Evolutionary conservation across 2,797 vertebrate species (phyloP), one percentile per base, ranked within the genome.

Genomic region (Pseudochromis fuscus): DNA sequence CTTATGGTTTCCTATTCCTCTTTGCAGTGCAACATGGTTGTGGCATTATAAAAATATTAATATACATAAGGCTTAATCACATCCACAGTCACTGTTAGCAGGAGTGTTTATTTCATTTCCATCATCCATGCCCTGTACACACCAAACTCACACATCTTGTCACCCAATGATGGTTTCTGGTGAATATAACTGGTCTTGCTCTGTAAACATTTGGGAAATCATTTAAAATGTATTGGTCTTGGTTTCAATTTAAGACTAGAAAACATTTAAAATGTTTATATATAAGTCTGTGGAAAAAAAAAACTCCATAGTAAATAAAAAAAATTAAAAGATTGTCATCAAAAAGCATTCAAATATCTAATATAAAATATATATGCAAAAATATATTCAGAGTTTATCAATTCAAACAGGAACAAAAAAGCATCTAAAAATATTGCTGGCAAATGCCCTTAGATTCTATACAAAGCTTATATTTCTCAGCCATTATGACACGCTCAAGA

Each of bases 321-420:
- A 85, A 75, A 72, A 27, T 53, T 62, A 3, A 8, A 67, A 1
- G 37, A 46, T 49, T 57, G 19, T 51, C 44, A 52, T 75, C 21
- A 75, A 85, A 84, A 88, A 83, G 72, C 73, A 58, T 75, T 74
- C 7, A 63, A 27, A 73, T 81, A 13, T 78, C 76, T 85, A 85
- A n/a, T 88, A 63, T 67, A 82, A 87, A 83, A 86, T 72, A 57
- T 11, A 49, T 61, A 64, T 44, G 58, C 60, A 67, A 87, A n/a
- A 87, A 85, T 89, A 89, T 89, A 91, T 92, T 91, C 85, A 75
- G 19, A 21, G 40, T 67, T 77, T 35, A 45, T 77, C 67, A 49
- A 42, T 53, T 46, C 67, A 67, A 81, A 84, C 75, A 65, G 42
- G 52, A 79, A 75, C 9, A 70, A 67, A 71, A n/a, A 70, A 77